Evolutionary conservation across 1,140 invertebrate species (phyloP).

Genomic region (Ctenoplectra terminalis): DNA sequence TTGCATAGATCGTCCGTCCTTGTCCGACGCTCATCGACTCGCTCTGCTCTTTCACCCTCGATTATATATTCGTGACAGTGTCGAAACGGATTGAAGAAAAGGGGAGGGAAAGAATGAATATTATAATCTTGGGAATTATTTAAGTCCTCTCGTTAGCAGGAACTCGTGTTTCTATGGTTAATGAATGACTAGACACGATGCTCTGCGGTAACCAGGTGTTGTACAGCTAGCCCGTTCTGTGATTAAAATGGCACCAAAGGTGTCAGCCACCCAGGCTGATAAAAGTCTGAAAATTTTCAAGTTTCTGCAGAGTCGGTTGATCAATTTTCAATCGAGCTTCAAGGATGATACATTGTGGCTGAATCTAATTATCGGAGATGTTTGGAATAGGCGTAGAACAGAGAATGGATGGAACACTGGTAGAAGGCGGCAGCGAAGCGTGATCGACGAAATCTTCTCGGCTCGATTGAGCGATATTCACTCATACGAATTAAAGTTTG

Average conservation of each 20-base stretch:
- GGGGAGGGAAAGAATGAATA: slow-evolving; percentile 36
- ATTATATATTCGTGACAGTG: slow-evolving; percentile 64
- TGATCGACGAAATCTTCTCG: slow-evolving; percentile 29
- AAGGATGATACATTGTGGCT: background rate
- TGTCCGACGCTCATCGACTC: background rate
- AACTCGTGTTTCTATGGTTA: background rate
- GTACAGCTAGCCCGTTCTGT: background rate
- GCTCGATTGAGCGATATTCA: slow-evolving; percentile 45
- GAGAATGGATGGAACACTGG: slow-evolving; percentile 3
- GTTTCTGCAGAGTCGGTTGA: background rate
- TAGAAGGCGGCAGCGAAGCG: slow-evolving; percentile 11
- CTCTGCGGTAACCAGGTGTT: background rate
- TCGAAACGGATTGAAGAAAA: slow-evolving; percentile 24
- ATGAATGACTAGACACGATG: background rate
- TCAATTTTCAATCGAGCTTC: background rate
- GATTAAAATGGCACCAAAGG: background rate
- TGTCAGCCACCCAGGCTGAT: background rate
- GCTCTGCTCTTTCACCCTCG: slow-evolving; percentile 42
- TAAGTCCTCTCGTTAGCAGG: slow-evolving; percentile 1
- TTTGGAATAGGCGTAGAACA: background rate
- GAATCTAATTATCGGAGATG: background rate
- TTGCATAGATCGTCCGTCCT: too few species aligned
- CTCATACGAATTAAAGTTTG: slow-evolving; percentile 42
- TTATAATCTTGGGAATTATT: slow-evolving; percentile 42
- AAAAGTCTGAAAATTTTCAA: background rate